Base-by-base conservation (phyloP, 2,888 invertebrate genomes). In the Melanophora roralis region DNA sequence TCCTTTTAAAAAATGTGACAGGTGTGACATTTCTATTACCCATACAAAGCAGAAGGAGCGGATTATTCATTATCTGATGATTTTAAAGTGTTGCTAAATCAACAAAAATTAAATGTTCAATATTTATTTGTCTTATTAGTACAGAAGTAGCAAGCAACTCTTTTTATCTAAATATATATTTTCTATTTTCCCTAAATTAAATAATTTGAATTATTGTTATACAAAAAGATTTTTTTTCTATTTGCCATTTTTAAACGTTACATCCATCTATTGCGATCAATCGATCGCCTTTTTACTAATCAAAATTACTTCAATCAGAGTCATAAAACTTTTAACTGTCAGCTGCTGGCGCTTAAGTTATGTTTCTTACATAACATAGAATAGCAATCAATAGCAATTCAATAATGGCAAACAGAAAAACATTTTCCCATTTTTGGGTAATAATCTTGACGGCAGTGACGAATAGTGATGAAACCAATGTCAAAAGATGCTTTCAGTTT, bases 301-400 rank as follows among this genome's bases (percentile, higher is more conserved):
- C 55, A 65, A 55, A 73, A 73, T 64, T 65, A 65, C 55, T 74
- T 67, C 51, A 74, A 74, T 74, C 59, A 59, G 27, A 51, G 49
- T 59, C 67, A 51, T 60, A 51, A 67, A 67, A 60, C 62, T 64
- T 76, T 16, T 55, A 76, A 55, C 69, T 76, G 62, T 64, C 69
- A 64, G 45, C 47, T 21, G 62, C 69, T 76, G 76, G 69, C 76
- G 76, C 76, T 76, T 76, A 76, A 76, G 69, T 76, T 64, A 69
- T 76, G 27, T 69, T 69, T 62, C 19, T 16, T 49, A 32, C n/a
- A 32, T 57, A 47, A 49, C 38, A 51, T 59, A 49, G 71, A 72
- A n/a, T n/a, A n/a, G n/a, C n/a, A n/a, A n/a, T n/a, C 51, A 62
- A 72, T 53, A 53, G 43, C 34, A 62, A 60, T 72, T 60, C 57